phyloP scores from a whole-genome alignment of 2,888 invertebrate species.

The Tenthredo livida region DNA sequence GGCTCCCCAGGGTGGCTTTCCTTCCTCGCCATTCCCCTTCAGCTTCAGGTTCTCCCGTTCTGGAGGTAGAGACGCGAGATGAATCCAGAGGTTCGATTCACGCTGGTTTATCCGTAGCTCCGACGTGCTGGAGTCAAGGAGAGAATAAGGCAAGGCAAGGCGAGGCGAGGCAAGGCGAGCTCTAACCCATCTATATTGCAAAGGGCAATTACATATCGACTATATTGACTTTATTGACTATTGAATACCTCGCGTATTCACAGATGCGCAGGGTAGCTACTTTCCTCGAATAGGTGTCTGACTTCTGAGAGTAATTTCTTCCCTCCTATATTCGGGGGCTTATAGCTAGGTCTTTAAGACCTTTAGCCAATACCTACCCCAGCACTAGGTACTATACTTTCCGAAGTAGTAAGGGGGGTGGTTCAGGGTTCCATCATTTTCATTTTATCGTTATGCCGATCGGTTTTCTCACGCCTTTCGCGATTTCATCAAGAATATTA shows the following conservation, averaged over 20 bases:
- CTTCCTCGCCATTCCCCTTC: conserved; percentile 63
- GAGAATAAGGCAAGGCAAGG: conserved; percentile 35
- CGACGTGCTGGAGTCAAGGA: conserved; percentile 59
- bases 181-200: conserved; percentile 58
- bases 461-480: background rate
- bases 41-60: conserved; percentile 45
- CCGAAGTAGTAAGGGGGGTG: background rate
- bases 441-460: conserved; percentile 9
- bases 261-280: conserved; percentile 1
- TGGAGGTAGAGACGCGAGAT: conserved; percentile 68
- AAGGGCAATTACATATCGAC: conserved; percentile 64
- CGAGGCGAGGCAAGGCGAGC: conserved; percentile 23
- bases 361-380: conserved; percentile 11
- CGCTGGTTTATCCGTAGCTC: conserved; percentile 70
- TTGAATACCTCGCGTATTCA: conserved; percentile 39
- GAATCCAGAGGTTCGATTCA: conserved; percentile 75
- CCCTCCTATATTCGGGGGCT: conserved; percentile 12
- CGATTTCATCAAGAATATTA: conserved; percentile 21
- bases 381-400: background rate
- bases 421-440: background rate
- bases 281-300: conserved; percentile 14
- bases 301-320: conserved; percentile 27
- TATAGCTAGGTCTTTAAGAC: background rate
- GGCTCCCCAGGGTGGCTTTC: conserved; percentile 75
- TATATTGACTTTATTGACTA: conserved; percentile 53